These are phyloP conservation scores for Rhincodon typus DNA, from an alignment of 2,797 vertebrate species.

Conservation along the genomic window DNA sequence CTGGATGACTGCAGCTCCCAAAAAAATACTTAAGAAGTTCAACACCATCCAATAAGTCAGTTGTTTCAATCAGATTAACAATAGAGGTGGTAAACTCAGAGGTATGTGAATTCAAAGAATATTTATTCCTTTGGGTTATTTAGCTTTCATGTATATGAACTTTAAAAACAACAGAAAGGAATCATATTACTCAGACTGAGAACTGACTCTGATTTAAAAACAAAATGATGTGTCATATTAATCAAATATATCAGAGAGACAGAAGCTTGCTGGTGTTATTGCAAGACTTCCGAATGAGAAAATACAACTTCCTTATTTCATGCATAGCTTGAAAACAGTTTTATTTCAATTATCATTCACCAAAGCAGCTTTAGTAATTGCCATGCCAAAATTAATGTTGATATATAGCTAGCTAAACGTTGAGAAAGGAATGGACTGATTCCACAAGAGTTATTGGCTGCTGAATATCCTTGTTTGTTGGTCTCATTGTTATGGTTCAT, in stretches of 20 bases:
- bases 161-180: not conserved
- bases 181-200: not conserved
- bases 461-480: not conserved
- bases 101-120: not conserved
- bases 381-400: not conserved
- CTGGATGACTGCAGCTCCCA: not conserved
- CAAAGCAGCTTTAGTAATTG: not conserved
- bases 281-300: not conserved
- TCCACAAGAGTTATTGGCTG: not conserved
- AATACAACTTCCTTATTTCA: not conserved
- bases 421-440: not conserved
- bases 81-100: too few species aligned
- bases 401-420: not conserved
- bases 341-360: not conserved
- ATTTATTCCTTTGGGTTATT: constrained; percentile 13
- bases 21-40: not conserved
- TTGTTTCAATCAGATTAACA: too few species aligned
- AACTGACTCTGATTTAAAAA: not conserved
- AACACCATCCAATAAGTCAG: not conserved
- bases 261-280: not conserved
- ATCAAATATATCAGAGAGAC: not conserved
- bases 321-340: not conserved
- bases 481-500: not conserved
- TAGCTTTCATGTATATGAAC: not conserved
- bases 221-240: too few species aligned